Percentiles rank a stretch among this genome's conserved stretches.
Evolutionary conservation across 2,797 vertebrate genomes (phyloP).

Genomic region (Labroides dimidiatus): DNA sequence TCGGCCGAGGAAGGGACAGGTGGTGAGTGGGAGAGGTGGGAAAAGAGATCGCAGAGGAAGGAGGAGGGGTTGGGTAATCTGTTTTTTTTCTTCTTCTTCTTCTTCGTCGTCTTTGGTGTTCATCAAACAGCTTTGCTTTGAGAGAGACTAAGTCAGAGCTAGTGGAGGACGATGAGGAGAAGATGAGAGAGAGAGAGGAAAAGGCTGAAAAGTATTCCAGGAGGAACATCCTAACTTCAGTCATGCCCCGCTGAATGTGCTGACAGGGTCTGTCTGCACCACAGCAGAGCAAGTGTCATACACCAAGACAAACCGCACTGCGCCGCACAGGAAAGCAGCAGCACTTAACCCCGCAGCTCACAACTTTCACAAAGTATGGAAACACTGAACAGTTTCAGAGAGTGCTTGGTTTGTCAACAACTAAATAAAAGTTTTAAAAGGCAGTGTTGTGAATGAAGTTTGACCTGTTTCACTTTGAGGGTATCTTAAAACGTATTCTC

Average conservation of each 20-base stretch:
- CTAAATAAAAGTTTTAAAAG: not conserved
- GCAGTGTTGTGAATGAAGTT: not conserved
- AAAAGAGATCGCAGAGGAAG: constrained; percentile 30
- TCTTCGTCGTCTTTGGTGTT: constrained; percentile 24
- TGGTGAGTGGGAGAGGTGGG: constrained; percentile 77
- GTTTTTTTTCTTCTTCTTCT: constrained; percentile 21
- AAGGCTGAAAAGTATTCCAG: constrained; percentile 58
- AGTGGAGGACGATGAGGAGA: constrained; percentile 30
- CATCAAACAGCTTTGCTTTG: constrained; percentile 45
- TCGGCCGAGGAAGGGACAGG: constrained; percentile 56
- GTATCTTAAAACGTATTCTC: too few species aligned
- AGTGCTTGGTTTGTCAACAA: not conserved
- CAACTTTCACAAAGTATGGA: constrained; percentile 19
- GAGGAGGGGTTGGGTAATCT: constrained; percentile 20
- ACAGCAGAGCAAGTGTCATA: constrained; percentile 62
- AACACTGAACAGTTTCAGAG: constrained; percentile 16
- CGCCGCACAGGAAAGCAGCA: constrained; percentile 35
- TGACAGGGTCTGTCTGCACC: constrained; percentile 76
- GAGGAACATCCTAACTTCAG: constrained; percentile 70
- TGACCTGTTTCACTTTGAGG: not conserved
- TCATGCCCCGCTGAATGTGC: constrained; percentile 73
- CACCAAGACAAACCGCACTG: constrained; percentile 47
- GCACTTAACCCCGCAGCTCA: constrained; percentile 33
- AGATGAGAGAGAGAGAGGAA: constrained; percentile 36
- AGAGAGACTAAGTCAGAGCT: constrained; percentile 14